Evolutionary conservation across 2,797 vertebrate genomes (phyloP).

Genomic region (Cossypha heuglini): DNA sequence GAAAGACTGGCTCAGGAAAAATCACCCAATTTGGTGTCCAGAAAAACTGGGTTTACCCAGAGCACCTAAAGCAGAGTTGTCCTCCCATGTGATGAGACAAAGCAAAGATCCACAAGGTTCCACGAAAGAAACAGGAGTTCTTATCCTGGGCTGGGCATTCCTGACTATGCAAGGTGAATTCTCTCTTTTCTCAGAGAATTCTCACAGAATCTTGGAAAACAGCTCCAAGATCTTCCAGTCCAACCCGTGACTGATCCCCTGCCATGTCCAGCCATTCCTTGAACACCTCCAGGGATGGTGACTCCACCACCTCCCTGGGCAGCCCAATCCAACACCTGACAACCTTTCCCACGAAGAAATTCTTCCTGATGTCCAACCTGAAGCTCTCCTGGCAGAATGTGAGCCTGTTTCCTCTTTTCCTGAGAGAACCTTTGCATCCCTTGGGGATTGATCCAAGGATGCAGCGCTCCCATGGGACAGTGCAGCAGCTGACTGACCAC

Average conservation of each 20-base stretch:
- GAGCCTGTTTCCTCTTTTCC: not conserved
- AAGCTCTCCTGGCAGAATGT: not conserved
- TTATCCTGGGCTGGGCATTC: not conserved
- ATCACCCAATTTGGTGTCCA: not conserved
- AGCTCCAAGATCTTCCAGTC: not conserved
- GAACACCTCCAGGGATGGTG: not conserved
- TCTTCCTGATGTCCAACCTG: not conserved
- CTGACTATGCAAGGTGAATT: not conserved
- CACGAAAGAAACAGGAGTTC: not conserved
- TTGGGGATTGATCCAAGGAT: not conserved
- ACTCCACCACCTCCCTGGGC: not conserved
- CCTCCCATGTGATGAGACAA: not conserved
- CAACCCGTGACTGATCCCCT: rapidly evolving
- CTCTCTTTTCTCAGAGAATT: not conserved
- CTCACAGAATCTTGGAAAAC: not conserved
- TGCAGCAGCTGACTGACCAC: too few species aligned
- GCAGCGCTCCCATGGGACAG: rapidly evolving
- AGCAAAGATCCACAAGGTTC: not conserved
- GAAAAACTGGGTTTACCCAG: not conserved
- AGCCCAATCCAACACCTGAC: not conserved
- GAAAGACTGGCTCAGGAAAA: not conserved
- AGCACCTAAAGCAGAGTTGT: not conserved
- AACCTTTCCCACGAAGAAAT: not conserved
- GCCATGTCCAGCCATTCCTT: rapidly evolving
- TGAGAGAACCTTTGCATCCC: not conserved